A percentile compares a stretch with the other conserved stretches of the same genome.
These are phyloP conservation scores for Harmothoe impar DNA, from an alignment of 2,888 invertebrate genomes.

Conservation along the genomic window DNA sequence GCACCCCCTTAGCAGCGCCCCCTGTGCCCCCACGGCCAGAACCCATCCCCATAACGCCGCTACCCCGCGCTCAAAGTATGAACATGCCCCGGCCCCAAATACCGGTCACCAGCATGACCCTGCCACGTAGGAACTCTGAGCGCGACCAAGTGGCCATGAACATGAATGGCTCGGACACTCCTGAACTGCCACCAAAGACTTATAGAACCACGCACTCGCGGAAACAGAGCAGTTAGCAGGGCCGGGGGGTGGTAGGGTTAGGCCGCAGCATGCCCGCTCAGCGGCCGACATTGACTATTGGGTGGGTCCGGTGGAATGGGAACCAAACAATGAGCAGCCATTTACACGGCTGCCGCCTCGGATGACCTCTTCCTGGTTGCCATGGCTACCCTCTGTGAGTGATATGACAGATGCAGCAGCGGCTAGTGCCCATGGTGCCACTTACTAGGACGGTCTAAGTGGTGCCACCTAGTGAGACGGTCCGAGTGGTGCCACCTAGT, in stretches of 20 bases:
- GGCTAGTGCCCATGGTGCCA: too few relatives aligned
- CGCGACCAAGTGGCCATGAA: constrained; percentile 61
- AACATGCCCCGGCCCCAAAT: constrained; percentile 46
- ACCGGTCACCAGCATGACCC: constrained; percentile 51
- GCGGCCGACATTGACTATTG: not conserved
- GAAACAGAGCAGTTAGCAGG: constrained; percentile 69
- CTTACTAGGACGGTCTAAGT: too few relatives aligned
- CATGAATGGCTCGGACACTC: constrained; percentile 71
- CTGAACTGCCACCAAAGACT: constrained; percentile 82
- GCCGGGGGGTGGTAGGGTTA: not conserved
- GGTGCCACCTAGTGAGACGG: too few relatives aligned
- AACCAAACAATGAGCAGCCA: not conserved
- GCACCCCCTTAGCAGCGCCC: constrained; percentile 18
- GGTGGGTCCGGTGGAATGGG: not conserved
- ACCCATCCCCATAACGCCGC: not conserved
- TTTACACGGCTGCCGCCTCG: not conserved
- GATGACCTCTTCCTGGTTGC: too few relatives aligned
- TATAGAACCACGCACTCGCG: constrained; percentile 73
- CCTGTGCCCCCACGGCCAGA: constrained; percentile 63
- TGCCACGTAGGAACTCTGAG: constrained; percentile 73
- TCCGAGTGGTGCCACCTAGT: too few relatives aligned
- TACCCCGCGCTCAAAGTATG: constrained; percentile 59
- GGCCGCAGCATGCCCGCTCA: not conserved
- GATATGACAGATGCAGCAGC: not conserved
- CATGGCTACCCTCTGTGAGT: constrained; percentile 26